Evolutionary conservation across 2,113 vertebrate species (phyloP).

Genomic region (Struthidea cinerea): DNA sequence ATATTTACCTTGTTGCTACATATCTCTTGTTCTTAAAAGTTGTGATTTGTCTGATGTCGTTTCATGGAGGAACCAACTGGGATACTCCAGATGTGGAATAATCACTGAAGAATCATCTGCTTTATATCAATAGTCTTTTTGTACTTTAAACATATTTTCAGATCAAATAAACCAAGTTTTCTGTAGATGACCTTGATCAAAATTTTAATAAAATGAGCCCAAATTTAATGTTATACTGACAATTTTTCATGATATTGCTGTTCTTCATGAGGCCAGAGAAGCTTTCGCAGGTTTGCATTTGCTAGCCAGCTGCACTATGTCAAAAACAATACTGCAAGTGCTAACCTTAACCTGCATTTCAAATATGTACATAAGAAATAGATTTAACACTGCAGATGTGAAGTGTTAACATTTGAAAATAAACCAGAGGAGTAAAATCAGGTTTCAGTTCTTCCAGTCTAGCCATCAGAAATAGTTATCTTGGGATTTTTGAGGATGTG

Average conservation of each 20-base stretch:
- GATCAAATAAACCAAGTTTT: background rate
- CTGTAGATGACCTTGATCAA: background rate
- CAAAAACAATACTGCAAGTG: background rate
- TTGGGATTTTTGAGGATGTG: background rate
- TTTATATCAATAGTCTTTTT: background rate
- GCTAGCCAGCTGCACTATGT: background rate
- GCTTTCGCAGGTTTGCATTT: background rate
- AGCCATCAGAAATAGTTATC: background rate
- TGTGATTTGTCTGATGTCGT: background rate
- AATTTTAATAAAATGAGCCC: background rate
- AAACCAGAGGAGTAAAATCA: background rate
- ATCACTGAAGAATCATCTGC: background rate
- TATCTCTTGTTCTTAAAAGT: background rate
- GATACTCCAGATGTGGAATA: background rate
- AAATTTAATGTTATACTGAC: background rate
- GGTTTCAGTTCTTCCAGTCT: background rate
- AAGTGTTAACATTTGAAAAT: background rate
- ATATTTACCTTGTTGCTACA: background rate
- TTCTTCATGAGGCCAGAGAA: background rate
- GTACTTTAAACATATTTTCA: background rate
- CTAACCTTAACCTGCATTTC: background rate
- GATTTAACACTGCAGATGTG: background rate
- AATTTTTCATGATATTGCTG: background rate
- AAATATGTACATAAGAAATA: background rate
- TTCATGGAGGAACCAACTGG: background rate